These are phyloP conservation scores for Nerophis ophidion DNA, from an alignment of 2,113 vertebrate species.

Conservation along the genomic window DNA sequence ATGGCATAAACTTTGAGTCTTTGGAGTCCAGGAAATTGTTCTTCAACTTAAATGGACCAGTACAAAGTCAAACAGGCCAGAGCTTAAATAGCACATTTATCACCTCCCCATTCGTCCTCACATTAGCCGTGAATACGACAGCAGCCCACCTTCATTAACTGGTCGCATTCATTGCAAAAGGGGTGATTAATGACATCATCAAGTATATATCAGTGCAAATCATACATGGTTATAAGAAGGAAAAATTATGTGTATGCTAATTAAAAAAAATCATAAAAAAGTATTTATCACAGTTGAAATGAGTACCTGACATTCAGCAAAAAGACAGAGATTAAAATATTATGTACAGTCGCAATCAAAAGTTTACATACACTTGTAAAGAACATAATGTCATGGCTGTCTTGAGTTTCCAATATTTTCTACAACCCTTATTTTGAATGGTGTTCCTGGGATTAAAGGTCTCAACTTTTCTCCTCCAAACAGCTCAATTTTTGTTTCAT, in stretches of 20 bases:
- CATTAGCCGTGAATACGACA: slow-evolving; percentile 38
- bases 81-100: slow-evolving; percentile 50
- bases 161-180: slow-evolving; percentile 43
- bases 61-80: slow-evolving; percentile 14
- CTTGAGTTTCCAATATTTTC: too few species aligned
- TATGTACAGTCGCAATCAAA: too few species aligned
- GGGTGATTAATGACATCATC: slow-evolving; percentile 66
- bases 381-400: too few species aligned
- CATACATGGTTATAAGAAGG: slow-evolving; percentile 30
- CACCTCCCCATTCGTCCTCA: slow-evolving; percentile 34
- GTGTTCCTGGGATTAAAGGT: too few species aligned
- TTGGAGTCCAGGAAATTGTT: slow-evolving; percentile 34
- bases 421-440: too few species aligned
- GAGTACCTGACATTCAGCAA: slow-evolving; percentile 16
- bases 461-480: too few species aligned
- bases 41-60: slow-evolving; percentile 10
- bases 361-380: too few species aligned
- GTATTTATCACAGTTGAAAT: slow-evolving; percentile 33
- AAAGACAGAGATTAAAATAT: neutral
- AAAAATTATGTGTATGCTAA: slow-evolving; percentile 37
- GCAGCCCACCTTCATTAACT: slow-evolving; percentile 56
- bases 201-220: slow-evolving; percentile 48
- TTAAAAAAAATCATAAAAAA: too few species aligned
- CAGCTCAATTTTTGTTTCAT: too few species aligned
- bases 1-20: neutral